Evolutionary conservation across 2,113 vertebrate genomes (phyloP).

Genomic region (Prionailurus bengalensis): DNA sequence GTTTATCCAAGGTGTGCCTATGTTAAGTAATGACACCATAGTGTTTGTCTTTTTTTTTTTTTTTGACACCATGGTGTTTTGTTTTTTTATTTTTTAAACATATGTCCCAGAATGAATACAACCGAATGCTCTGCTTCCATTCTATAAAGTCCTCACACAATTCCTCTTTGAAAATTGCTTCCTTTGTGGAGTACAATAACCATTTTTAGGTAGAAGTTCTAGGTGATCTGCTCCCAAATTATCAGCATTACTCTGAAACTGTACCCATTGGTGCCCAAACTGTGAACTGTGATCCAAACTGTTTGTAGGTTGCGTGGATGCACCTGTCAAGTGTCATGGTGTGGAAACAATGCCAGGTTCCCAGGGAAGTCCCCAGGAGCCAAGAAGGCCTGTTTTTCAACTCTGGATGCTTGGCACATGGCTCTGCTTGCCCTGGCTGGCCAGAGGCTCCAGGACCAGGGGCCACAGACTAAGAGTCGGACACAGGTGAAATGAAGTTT

Average conservation of each 20-base stretch:
- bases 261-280: background rate
- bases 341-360: background rate
- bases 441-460: background rate
- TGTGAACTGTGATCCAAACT: background rate
- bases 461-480: no score
- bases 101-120: background rate
- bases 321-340: background rate
- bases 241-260: background rate
- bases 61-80: background rate
- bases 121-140: background rate
- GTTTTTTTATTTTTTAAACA: background rate
- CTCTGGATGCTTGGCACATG: background rate
- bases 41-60: background rate
- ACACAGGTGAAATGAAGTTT: background rate
- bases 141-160: background rate
- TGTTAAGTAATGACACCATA: slow-evolving; percentile 18
- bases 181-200: background rate
- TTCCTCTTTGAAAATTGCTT: background rate
- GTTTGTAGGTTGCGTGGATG: background rate
- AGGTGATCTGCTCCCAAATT: slow-evolving; percentile 22
- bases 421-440: background rate
- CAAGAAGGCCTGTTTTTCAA: background rate
- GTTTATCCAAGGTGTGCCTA: slow-evolving; percentile 46
- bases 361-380: background rate
- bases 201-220: background rate